These are phyloP conservation scores for Epinotia nisella DNA, from an alignment of 2,888 invertebrate species.

Conservation along the genomic window DNA sequence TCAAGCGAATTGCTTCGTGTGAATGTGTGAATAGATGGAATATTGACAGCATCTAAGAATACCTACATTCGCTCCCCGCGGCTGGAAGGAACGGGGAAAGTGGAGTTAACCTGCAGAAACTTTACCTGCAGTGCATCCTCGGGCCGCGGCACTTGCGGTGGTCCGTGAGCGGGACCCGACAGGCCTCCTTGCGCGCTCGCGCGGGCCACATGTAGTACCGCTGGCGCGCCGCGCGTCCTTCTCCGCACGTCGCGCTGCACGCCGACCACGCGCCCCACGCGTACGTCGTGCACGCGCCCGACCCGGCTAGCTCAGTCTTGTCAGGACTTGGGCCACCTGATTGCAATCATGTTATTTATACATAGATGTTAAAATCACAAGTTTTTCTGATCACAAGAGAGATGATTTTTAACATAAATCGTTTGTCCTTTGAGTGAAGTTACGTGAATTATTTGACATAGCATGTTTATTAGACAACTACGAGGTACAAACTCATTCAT, in stretches of 20 bases:
- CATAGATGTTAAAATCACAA: too few species aligned
- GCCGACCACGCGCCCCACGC: conserved; percentile 93
- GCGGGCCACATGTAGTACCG: conserved; percentile 81
- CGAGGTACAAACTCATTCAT: too few species aligned
- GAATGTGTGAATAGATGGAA: too few species aligned
- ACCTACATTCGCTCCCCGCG: too few species aligned
- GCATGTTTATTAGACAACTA: too few species aligned
- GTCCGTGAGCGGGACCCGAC: conserved; percentile 85
- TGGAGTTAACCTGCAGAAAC: conserved; percentile 66
- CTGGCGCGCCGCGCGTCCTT: conserved; percentile 87
- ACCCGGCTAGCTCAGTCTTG: conserved; percentile 54
- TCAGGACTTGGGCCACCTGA: conserved; percentile 42
- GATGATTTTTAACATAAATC: too few species aligned
- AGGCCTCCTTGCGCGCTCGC: conserved; percentile 83
- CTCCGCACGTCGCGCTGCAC: conserved; percentile 92
- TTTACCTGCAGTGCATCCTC: conserved; percentile 76
- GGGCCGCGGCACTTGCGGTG: conserved; percentile 80
- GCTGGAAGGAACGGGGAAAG: too few species aligned
- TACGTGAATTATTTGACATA: too few species aligned
- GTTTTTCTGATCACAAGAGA: too few species aligned
- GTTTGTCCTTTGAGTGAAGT: too few species aligned
- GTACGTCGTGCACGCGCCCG: conserved; percentile 87
- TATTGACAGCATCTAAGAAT: too few species aligned
- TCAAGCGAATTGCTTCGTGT: too few species aligned
- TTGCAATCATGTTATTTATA: not conserved